A percentile compares a stretch with the other conserved stretches of the same genome.
Evolutionary conservation across 2,888 invertebrate genomes (phyloP).

Genomic region (Clepsis dumicolana): DNA sequence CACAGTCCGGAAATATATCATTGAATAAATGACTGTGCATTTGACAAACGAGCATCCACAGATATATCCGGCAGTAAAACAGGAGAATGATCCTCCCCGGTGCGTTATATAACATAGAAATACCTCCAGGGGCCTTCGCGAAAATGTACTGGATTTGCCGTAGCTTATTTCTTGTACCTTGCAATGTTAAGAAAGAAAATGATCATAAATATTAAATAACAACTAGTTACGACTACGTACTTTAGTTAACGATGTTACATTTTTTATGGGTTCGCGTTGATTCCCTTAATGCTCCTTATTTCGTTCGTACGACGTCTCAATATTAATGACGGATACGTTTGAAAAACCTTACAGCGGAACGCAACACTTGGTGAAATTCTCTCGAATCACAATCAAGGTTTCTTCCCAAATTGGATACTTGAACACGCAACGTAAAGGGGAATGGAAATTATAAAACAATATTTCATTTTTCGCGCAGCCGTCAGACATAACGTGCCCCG

Average conservation of each 20-base stretch:
- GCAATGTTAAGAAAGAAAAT: conserved; percentile 49
- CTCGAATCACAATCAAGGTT: conserved; percentile 45
- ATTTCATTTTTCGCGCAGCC: conserved; percentile 52
- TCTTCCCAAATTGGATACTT: conserved; percentile 47
- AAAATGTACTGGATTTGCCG: conserved; percentile 75
- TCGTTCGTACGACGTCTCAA: neutral
- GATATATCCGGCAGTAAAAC: conserved; percentile 81
- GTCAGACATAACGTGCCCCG: conserved; percentile 46
- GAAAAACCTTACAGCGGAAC: conserved; percentile 6
- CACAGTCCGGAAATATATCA: conserved; percentile 62
- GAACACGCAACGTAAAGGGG: conserved; percentile 49
- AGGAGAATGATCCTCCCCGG: conserved; percentile 81
- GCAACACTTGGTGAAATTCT: conserved; percentile 21
- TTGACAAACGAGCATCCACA: conserved; percentile 84
- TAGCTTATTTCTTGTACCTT: conserved; percentile 64
- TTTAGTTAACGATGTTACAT: conserved; percentile 22
- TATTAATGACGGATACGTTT: conserved; percentile 8
- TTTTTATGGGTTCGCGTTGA: conserved; percentile 9
- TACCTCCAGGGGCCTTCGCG: conserved; percentile 70
- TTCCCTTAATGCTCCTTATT: neutral
- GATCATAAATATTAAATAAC: conserved; percentile 48
- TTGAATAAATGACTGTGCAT: conserved; percentile 84
- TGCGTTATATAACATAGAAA: conserved; percentile 81
- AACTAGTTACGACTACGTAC: conserved; percentile 32
- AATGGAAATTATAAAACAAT: conserved; percentile 61